Percentiles rank a stretch among this genome's conserved stretches.
Evolutionary conservation across 2,113 vertebrate genomes (phyloP).

Genomic region (Nerophis ophidion): DNA sequence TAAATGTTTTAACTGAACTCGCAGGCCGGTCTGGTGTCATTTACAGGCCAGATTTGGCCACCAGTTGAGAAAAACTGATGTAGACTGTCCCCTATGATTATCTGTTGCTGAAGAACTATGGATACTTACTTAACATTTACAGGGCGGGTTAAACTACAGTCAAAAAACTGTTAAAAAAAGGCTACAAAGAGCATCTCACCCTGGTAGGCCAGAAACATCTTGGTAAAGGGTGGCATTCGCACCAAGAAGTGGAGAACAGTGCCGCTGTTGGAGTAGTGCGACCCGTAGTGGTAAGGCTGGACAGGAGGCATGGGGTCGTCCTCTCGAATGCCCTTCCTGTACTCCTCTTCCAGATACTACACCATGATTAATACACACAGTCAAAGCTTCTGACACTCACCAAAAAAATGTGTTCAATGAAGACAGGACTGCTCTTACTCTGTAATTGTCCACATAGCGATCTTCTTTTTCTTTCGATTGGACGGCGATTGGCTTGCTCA

Average conservation of each 20-base stretch:
- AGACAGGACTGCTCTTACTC: conserved; percentile 63
- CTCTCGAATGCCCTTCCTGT: conserved; percentile 87
- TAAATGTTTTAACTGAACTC: too few species aligned
- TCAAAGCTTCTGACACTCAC: background rate
- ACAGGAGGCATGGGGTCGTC: conserved; percentile 98
- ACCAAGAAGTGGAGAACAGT: conserved; percentile 97
- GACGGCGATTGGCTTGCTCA: conserved; percentile 93
- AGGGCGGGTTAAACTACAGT: background rate
- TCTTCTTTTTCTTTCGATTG: conserved; percentile 98
- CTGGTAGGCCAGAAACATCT: conserved; percentile 98
- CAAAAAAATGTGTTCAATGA: background rate
- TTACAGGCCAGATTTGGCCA: too few species aligned
- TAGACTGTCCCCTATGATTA: conserved; percentile 6
- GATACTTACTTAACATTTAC: conserved; percentile 5
- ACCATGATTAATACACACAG: background rate
- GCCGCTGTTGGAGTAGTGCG: conserved; percentile 98
- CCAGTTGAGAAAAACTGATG: too few species aligned
- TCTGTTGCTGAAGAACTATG: conserved; percentile 17
- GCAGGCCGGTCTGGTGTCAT: too few species aligned
- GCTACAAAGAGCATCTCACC: conserved; percentile 65
- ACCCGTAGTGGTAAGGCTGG: conserved; percentile 97
- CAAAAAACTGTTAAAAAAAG: background rate
- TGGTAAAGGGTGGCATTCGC: conserved; percentile 95
- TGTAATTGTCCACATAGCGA: conserved; percentile 95
- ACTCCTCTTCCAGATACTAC: conserved; percentile 96